Evolutionary conservation across 1,140 invertebrate genomes (phyloP).

Genomic region (Drosophila gunungcola): DNA sequence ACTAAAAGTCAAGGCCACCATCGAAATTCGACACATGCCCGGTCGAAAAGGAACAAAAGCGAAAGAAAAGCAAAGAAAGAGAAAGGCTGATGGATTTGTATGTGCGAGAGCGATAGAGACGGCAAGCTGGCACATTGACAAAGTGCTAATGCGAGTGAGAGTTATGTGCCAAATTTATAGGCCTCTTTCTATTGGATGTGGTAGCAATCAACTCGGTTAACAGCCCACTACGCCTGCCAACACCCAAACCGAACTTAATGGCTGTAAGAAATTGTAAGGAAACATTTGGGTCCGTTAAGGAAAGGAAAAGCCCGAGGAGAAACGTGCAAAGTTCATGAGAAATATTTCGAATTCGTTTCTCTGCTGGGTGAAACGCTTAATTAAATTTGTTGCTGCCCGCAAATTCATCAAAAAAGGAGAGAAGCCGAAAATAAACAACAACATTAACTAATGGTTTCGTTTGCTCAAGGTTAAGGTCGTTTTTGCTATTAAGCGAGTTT

Average conservation of each 20-base stretch:
- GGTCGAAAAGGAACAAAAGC: not conserved
- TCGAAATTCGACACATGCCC: constrained; percentile 68
- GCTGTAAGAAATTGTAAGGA: constrained; percentile 36
- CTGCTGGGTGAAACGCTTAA: constrained; percentile 28
- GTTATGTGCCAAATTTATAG: constrained; percentile 59
- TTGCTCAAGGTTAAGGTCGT: constrained; percentile 54
- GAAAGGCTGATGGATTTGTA: not conserved
- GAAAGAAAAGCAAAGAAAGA: constrained; percentile 18
- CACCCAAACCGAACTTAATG: constrained; percentile 51
- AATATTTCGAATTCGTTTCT: constrained; percentile 43
- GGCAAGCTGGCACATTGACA: constrained; percentile 48
- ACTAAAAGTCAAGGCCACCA: constrained; percentile 78
- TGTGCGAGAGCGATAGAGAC: constrained; percentile 27
- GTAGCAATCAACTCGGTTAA: constrained; percentile 25
- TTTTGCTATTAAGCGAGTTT: not conserved
- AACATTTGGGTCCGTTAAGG: constrained; percentile 27
- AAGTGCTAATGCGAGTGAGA: constrained; percentile 74
- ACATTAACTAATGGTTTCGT: constrained; percentile 42
- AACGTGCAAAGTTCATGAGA: constrained; percentile 19
- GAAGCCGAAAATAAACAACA: constrained; percentile 41
- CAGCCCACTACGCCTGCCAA: constrained; percentile 10
- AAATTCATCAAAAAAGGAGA: constrained; percentile 19
- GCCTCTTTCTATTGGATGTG: constrained; percentile 6
- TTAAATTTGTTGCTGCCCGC: constrained; percentile 50
- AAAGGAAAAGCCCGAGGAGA: constrained; percentile 9